These are phyloP conservation scores for human DNA, from an alignment of 2,113 vertebrate genomes.

Conservation along the genomic window GRCh38 chr5:63123501-63124000, in stretches of 20 bases:
- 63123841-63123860: background rate
- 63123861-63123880: background rate
- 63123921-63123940: background rate
- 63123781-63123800: background rate
- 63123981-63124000: background rate
- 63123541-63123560: background rate
- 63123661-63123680: background rate
- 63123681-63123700: background rate
- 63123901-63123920: background rate
- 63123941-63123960: background rate
- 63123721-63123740: background rate
- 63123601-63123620: background rate
- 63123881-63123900: background rate
- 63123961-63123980: background rate
- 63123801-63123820: background rate
- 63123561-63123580: background rate
- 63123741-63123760: background rate
- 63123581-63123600: background rate
- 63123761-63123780: background rate
- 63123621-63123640: background rate
- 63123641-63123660: background rate
- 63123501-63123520: background rate
- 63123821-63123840: background rate
- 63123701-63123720: background rate
- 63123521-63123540: background rate